Evolutionary conservation across 2,888 invertebrate genomes (phyloP), one percentile per base, ranked within the genome.

Genomic region (Drosophila percnosoma): DNA sequence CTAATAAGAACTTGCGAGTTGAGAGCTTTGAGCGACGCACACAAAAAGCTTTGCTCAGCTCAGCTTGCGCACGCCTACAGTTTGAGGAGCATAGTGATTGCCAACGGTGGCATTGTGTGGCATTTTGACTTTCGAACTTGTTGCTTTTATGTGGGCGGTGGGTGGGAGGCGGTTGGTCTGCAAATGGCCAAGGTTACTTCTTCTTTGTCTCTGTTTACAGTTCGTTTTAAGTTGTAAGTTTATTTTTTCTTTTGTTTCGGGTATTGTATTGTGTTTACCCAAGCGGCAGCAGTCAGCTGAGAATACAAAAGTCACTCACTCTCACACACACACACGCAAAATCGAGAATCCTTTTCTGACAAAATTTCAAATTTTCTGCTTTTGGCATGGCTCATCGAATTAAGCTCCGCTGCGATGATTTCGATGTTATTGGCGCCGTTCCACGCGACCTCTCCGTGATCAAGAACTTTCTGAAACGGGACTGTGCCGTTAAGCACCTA

Each of bases 401-500:
- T 10, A 65, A 83, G 49, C 64, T 67, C 27, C 87, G 87, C 24
- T 54, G 70, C 60, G 89, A 89, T 55, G 83, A 87, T 71, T 85
- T 64, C 52, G 87, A 87, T 61, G 87, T 87, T 40, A 75, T 87
- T 42, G 87, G 88, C 38, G 87, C 87, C 40, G 87, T 87, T 2
- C 87, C 87, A 3, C 87, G 87, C 24, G 87, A 89, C 52, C 64
- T 87, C 0, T 85, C 87, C 21, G 78, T 87, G 13, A 85, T 87
- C 3, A 87, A 85, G 67, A 85, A 89, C 51, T 87, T 89, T 48
- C 51, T 87, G 31, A 85, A 80, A 24, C 73, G 83, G 13, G 85
- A 89, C 5, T 77, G 89, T 61, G 89, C 87, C 42, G 58, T 87
- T 13, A 87, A 84, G 72, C 80, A 80, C 2, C 58, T 87, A 0